Evolutionary conservation across 2,797 vertebrate species (phyloP).

Genomic region (Anabacerthia variegaticeps): DNA sequence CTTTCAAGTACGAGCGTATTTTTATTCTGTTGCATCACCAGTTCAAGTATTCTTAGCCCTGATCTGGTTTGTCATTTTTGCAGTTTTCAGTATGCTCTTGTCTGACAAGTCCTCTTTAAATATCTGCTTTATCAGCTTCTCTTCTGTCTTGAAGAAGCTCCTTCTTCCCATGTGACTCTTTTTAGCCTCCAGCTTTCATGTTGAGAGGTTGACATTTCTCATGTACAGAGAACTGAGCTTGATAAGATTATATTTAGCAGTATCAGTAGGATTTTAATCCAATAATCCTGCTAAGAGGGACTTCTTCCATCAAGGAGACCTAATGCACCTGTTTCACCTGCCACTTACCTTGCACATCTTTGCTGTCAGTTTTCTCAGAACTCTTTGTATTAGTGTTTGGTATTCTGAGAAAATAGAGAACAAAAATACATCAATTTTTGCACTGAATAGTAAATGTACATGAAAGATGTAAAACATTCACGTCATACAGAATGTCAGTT

Average conservation of each 20-base stretch:
- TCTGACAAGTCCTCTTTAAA: conserved; percentile 40
- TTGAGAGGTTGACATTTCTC: conserved; percentile 9
- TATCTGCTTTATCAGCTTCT: conserved; percentile 27
- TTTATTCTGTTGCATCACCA: background rate
- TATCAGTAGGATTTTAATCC: conserved; percentile 60
- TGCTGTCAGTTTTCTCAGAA: background rate
- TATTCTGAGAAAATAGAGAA: background rate
- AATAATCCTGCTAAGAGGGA: conserved; percentile 27
- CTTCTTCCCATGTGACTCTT: background rate
- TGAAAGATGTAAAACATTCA: background rate
- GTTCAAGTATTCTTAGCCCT: conserved; percentile 2
- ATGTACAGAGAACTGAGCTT: background rate
- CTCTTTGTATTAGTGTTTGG: background rate
- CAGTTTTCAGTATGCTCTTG: background rate
- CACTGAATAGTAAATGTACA: background rate
- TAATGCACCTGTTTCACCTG: conserved; percentile 2
- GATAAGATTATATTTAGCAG: conserved; percentile 54
- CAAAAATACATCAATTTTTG: background rate
- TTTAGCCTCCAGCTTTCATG: background rate
- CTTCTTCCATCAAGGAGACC: background rate
- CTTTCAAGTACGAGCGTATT: conserved; percentile 1
- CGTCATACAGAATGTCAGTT: background rate
- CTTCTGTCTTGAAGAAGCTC: background rate
- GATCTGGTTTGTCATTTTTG: background rate
- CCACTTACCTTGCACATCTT: background rate